Evolutionary conservation across 2,888 invertebrate genomes (phyloP).

Genomic region (Caenorhabditis doughertyi): DNA sequence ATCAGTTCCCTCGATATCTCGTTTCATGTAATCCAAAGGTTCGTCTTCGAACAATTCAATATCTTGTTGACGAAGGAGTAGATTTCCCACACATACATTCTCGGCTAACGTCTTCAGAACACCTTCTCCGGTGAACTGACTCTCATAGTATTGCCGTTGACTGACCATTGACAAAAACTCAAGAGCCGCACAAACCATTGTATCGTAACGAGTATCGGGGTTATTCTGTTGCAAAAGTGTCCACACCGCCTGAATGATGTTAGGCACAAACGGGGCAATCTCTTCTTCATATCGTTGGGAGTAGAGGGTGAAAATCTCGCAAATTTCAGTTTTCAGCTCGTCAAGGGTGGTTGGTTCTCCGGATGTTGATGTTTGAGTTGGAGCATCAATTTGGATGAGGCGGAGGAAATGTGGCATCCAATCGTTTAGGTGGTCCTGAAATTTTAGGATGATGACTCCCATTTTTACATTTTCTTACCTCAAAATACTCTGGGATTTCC

Average conservation of each 20-base stretch:
- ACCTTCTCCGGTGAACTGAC: conserved; percentile 72
- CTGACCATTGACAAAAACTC: conserved; percentile 96
- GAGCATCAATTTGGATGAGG: conserved; percentile 86
- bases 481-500: conserved; percentile 98
- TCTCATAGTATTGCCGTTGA: conserved; percentile 91
- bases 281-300: conserved; percentile 99
- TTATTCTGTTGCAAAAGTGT: conserved; percentile 87
- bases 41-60: conserved; percentile 98
- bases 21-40: conserved; percentile 95
- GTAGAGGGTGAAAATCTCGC: conserved; percentile 94
- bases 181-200: conserved; percentile 93
- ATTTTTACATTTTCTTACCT: conserved; percentile 85
- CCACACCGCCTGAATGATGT: conserved; percentile 97
- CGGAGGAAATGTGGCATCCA: conserved; percentile 96
- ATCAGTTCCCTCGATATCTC: conserved; percentile 93
- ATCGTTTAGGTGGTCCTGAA: conserved; percentile 92
- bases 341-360: conserved; percentile 79
- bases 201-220: conserved; percentile 79
- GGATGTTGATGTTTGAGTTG: conserved; percentile 59
- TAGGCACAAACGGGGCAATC: conserved; percentile 91
- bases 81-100: conserved; percentile 98
- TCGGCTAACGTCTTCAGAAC: conserved; percentile 85
- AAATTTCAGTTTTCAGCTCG: conserved; percentile 87
- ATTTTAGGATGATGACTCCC: neutral
- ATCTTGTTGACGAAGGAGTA: conserved; percentile 96